phyloP scores from a whole-genome alignment of 2,113 vertebrate genomes.

The Dryoscopus gambensis region DNA sequence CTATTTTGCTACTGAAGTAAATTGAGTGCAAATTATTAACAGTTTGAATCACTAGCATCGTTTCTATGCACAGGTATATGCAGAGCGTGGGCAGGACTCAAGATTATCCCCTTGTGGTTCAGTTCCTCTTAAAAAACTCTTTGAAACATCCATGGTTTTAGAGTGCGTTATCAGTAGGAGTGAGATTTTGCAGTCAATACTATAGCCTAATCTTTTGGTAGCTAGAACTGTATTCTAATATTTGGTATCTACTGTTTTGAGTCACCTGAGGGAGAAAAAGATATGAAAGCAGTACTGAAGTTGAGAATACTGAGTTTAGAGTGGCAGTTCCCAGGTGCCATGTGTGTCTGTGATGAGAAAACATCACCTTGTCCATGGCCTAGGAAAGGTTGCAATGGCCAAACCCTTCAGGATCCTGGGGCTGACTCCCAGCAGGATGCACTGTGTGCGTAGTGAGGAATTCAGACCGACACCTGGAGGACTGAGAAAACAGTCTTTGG shows the following conservation, averaged over 20 bases:
- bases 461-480: background rate
- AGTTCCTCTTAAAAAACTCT: background rate
- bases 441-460: background rate
- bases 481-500: background rate
- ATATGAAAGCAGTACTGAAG: background rate
- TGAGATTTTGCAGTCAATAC: background rate
- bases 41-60: fast-evolving
- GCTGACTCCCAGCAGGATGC: background rate
- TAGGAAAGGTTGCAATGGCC: background rate
- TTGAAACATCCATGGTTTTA: background rate
- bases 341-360: background rate
- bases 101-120: background rate
- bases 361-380: background rate
- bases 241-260: background rate
- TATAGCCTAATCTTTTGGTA: background rate
- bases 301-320: background rate
- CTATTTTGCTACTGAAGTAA: background rate
- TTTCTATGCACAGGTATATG: background rate
- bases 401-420: background rate
- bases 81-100: background rate
- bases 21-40: background rate
- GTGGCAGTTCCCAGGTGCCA: background rate
- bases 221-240: background rate
- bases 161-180: background rate
- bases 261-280: background rate